Evolutionary conservation across 2,888 invertebrate genomes (phyloP), one percentile per base, ranked within the genome.

Genomic region (Cotesia congregata): DNA sequence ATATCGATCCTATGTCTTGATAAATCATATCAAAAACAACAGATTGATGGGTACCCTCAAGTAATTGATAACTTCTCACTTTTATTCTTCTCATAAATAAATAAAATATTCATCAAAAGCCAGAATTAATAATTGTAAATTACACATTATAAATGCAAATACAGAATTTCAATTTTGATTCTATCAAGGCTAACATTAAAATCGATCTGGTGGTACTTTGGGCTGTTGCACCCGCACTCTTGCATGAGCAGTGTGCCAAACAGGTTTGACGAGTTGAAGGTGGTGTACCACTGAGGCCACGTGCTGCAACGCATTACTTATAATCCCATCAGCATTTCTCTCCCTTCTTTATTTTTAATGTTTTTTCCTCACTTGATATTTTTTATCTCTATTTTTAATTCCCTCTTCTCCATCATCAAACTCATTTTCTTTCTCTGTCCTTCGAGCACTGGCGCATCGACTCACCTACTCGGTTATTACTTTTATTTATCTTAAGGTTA

Each of bases 271-370:
- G 88, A 88, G 84, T 85, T 85, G 85, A 84, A 86, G 84, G 85
- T 85, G 83, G 85, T 85, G 84, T 84, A 82, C 79, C 85, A 82
- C 83, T 84, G 83, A 72, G 85, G 86, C 86, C 88, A 88, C 87
- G 87, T 87, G 87, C 88, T 88, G 85, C 85, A 86, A 83, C 85
- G 86, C 88, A 88, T 88, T 88, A 87, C 86, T 88, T 87, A 88
- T 87, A 88, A 88, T 88, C 87, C 88, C 85, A 88, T 88, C 88
- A 87, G 84, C 83, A 79, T 84, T 82, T 81, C 81, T 79, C 77
- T 80, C 81, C 69, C 77, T 77, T 68, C 72, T 72, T 72, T 61
- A 72, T 69, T 61, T 61, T 60, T 59, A 59, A 40, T 65, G 67
- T 61, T 70, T 70, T 50, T 67, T n/a, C 73, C 72, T 76, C 67